Evolutionary conservation across 2,888 invertebrate genomes (phyloP).

Genomic region (Perizoma affinitatum): DNA sequence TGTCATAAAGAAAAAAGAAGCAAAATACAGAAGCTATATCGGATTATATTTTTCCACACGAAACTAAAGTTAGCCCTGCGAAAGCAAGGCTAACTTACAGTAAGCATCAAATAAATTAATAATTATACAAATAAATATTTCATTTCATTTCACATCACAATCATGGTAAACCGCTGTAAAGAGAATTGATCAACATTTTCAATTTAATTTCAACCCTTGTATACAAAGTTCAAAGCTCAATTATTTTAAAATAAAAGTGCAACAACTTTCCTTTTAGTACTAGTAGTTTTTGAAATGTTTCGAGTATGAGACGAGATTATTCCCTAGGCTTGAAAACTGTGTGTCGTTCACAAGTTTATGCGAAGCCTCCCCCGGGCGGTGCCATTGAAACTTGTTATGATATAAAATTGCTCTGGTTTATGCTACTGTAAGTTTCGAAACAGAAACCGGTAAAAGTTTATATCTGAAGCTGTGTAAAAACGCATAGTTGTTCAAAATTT

Average conservation of each 20-base stretch:
- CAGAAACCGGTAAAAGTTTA: constrained; percentile 39
- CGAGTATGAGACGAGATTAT: constrained; percentile 40
- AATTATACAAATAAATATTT: background rate
- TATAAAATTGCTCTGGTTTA: constrained; percentile 60
- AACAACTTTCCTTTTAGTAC: constrained; percentile 25
- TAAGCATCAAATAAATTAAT: too few relatives aligned
- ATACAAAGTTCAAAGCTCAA: constrained; percentile 15
- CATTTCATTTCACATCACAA: background rate
- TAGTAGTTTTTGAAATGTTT: constrained; percentile 43
- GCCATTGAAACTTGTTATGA: constrained; percentile 64
- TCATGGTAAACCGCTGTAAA: background rate
- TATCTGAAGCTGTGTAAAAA: constrained; percentile 33
- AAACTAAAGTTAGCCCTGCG: too few relatives aligned
- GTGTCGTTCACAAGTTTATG: constrained; percentile 53
- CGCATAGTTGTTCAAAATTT: constrained; percentile 21
- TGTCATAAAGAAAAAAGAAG: too few relatives aligned
- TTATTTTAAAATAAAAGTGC: constrained; percentile 27
- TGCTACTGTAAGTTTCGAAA: constrained; percentile 48
- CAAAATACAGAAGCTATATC: too few relatives aligned
- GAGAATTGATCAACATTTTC: background rate
- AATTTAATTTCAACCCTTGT: constrained; percentile 7
- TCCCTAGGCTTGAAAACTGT: constrained; percentile 44
- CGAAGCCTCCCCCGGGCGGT: constrained; percentile 50
- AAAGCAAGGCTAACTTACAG: too few relatives aligned
- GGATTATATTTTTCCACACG: too few relatives aligned